These are phyloP conservation scores for Aphelocoma californica DNA, from an alignment of 2,797 vertebrate genomes.

Conservation along the genomic window DNA sequence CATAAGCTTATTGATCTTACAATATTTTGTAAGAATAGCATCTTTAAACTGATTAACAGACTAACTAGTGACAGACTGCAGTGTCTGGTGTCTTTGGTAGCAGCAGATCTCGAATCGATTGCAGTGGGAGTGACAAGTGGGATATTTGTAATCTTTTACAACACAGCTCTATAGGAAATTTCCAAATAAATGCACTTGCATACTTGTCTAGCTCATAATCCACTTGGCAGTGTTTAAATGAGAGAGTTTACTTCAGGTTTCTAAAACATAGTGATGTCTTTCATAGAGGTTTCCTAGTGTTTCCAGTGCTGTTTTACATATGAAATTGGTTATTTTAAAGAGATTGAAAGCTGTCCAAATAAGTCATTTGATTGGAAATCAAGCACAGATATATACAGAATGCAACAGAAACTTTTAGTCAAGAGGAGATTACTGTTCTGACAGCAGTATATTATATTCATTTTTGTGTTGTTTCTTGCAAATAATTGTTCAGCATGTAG, in stretches of 20 bases:
- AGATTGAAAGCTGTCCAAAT: neutral
- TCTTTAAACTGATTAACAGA: conserved; percentile 44
- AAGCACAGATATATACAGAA: neutral
- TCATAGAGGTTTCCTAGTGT: neutral
- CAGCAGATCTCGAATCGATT: neutral
- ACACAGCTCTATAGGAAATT: neutral
- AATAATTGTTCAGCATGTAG: neutral
- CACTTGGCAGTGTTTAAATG: neutral
- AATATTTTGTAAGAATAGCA: neutral
- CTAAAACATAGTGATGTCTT: neutral
- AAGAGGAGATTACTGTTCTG: neutral
- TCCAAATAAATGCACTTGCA: neutral
- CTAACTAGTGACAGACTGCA: neutral
- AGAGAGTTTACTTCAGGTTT: neutral
- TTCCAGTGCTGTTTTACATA: neutral
- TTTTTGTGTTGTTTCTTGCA: neutral
- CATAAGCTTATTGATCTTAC: neutral
- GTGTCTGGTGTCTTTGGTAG: neutral
- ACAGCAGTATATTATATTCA: fast-evolving
- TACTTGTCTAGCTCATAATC: neutral
- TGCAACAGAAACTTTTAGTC: neutral
- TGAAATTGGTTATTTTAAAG: neutral
- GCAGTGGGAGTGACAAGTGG: neutral
- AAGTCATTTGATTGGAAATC: neutral
- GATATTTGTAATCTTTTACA: neutral